A percentile compares a stretch with the other conserved stretches of the same genome.
Conservation (phyloP, 2,888 invertebrate species). For the Diogma glabrata region DNA sequence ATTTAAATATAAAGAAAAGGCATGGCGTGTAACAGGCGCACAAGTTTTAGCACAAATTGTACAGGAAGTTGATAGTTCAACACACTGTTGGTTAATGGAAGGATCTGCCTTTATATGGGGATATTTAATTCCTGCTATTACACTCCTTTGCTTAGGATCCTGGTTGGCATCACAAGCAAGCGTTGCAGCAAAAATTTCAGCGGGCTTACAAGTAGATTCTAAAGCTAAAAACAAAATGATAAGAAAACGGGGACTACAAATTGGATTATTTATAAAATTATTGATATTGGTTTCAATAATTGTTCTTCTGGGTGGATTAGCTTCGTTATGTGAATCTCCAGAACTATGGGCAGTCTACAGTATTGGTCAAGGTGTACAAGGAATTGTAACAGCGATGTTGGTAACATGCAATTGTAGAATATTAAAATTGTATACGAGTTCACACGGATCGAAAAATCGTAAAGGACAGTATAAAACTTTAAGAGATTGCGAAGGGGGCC, state of each 20-base stretch:
- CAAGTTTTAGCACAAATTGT: slow-evolving; percentile 17
- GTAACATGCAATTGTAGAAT: slow-evolving; percentile 50
- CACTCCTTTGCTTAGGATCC: slow-evolving; percentile 37
- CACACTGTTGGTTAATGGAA: slow-evolving; percentile 25
- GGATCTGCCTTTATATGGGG: slow-evolving; percentile 24
- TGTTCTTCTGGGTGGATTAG: slow-evolving; percentile 32
- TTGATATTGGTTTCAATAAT: slow-evolving; percentile 32
- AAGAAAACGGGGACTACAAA: slow-evolving; percentile 44
- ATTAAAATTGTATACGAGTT: slow-evolving; percentile 22
- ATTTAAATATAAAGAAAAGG: slow-evolving; percentile 39
- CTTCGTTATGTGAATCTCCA: slow-evolving; percentile 33
- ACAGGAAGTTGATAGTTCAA: slow-evolving; percentile 20
- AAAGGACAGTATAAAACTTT: slow-evolving; percentile 23
- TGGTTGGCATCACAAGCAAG: slow-evolving; percentile 40
- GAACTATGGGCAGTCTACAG: slow-evolving; percentile 38
- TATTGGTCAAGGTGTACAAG: slow-evolving; percentile 39
- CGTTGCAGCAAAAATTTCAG: slow-evolving; percentile 44
- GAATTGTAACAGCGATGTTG: slow-evolving; percentile 47
- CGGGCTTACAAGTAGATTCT: slow-evolving; percentile 46
- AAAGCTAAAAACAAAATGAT: slow-evolving; percentile 48
- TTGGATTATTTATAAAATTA: slow-evolving; percentile 45
- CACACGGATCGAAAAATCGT: slow-evolving; percentile 21
- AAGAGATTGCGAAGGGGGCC: slow-evolving; percentile 23
- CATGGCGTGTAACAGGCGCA: slow-evolving; percentile 17
- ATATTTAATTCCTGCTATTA: slow-evolving; percentile 35